A percentile compares a stretch with the other conserved stretches of the same genome.
Evolutionary conservation across 2,113 vertebrate species (phyloP).

Genomic region (Verasper variegatus): DNA sequence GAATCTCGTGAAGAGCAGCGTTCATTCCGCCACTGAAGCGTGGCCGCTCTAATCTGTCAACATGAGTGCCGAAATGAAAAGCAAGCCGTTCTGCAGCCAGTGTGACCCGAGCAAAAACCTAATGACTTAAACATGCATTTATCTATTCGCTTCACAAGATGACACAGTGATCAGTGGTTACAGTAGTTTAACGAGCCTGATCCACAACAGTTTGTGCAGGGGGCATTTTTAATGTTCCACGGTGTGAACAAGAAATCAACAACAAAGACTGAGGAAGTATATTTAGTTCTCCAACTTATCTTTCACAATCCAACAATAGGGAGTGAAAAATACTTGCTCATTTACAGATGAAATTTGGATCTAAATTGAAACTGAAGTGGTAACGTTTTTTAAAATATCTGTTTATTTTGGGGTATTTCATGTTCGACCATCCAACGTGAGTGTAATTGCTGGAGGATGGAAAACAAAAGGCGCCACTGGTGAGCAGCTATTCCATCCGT

Average conservation of each 20-base stretch:
- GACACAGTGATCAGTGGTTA: constrained; percentile 13
- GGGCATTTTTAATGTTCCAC: not conserved
- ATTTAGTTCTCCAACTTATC: not conserved
- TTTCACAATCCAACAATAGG: not conserved
- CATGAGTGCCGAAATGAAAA: too few relatives aligned
- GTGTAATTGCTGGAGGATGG: constrained; percentile 60
- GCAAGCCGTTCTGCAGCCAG: too few relatives aligned
- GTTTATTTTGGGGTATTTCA: constrained; percentile 47
- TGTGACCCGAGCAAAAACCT: not conserved
- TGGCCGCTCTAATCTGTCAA: too few relatives aligned
- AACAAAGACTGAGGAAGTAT: not conserved
- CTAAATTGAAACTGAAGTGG: constrained; percentile 32
- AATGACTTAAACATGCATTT: not conserved
- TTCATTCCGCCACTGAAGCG: too few relatives aligned
- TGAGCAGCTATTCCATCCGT: constrained; percentile 34
- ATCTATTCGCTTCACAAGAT: not conserved
- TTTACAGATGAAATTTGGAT: constrained; percentile 12
- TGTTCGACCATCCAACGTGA: constrained; percentile 31
- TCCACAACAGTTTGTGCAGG: not conserved
- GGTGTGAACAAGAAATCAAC: too few relatives aligned
- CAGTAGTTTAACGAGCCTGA: not conserved
- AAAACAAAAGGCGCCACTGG: constrained; percentile 67
- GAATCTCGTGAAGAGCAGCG: too few relatives aligned
- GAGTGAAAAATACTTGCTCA: not conserved
- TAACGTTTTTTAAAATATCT: constrained; percentile 36